Conservation (phyloP, 2,888 invertebrate genomes). For the Cataglyphis albicans region DNA sequence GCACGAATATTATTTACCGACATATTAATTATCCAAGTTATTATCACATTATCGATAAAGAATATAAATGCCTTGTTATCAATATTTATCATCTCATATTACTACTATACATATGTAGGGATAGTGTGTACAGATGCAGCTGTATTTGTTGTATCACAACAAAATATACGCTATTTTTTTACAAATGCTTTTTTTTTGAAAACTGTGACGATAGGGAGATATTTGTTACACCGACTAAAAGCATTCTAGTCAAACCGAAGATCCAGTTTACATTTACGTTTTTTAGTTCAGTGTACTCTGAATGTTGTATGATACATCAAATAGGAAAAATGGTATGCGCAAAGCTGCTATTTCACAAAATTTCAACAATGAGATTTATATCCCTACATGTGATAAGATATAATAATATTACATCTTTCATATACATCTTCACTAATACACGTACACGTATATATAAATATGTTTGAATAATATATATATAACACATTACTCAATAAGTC, state of each 20-base stretch:
- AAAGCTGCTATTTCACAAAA: neutral
- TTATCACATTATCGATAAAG: neutral
- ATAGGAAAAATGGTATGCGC: slow-evolving; percentile 22
- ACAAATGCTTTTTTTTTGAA: slow-evolving; percentile 36
- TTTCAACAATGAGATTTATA: slow-evolving; percentile 13
- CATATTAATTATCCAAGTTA: neutral
- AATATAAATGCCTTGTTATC: neutral
- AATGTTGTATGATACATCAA: slow-evolving; percentile 37
- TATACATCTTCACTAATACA: neutral
- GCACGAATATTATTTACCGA: neutral
- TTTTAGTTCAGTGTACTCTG: slow-evolving; percentile 23
- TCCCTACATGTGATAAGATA: neutral
- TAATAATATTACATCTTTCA: neutral
- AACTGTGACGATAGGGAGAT: slow-evolving; percentile 31
- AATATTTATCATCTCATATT: neutral
- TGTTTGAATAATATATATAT: no score
- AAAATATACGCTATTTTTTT: slow-evolving; percentile 20
- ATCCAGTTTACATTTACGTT: slow-evolving; percentile 46
- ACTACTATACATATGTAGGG: neutral
- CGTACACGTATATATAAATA: no score
- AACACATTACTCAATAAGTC: no score
- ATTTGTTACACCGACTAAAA: slow-evolving; percentile 46
- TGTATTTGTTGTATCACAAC: slow-evolving; percentile 2
- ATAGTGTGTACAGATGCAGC: neutral
- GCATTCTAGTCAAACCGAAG: slow-evolving; percentile 45